Conservation (phyloP, 2,113 vertebrate species). For the Chloropsis hardwickii region DNA sequence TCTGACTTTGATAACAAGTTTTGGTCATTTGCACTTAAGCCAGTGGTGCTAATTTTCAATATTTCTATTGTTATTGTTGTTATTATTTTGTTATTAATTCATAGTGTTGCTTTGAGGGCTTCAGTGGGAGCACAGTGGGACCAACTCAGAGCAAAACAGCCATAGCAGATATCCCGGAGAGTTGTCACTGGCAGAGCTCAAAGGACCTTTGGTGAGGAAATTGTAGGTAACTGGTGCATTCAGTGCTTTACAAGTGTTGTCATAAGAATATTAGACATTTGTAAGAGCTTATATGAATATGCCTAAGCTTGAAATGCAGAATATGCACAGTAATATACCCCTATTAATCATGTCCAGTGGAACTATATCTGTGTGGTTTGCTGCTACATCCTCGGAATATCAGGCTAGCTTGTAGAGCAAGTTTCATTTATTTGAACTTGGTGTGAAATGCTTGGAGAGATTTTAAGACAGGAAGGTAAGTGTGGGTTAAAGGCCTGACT, state of each 20-base stretch:
- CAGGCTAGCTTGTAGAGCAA: not conserved
- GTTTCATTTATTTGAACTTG: not conserved
- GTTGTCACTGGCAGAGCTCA: not conserved
- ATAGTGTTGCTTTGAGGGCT: not conserved
- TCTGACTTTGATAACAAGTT: not conserved
- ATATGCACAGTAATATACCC: not conserved
- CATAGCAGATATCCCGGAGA: not conserved
- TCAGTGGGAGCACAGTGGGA: not conserved
- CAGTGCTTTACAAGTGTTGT: not conserved
- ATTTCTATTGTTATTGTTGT: not conserved
- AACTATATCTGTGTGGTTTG: not conserved
- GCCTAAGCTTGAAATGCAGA: not conserved
- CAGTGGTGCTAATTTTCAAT: not conserved
- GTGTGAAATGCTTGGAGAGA: not conserved
- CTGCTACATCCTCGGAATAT: not conserved
- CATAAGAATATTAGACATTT: not conserved
- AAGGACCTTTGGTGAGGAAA: not conserved
- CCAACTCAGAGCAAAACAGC: not conserved
- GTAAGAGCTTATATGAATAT: not conserved
- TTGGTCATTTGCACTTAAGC: not conserved
- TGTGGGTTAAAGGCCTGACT: not conserved
- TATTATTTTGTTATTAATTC: not conserved
- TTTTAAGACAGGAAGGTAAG: not conserved
- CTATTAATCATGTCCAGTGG: not conserved
- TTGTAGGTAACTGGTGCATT: accelerated